Percentiles rank a stretch among this genome's conserved stretches.
Evolutionary conservation across 2,888 invertebrate species (phyloP).

Genomic region (Drosophila nr. perissopoda): DNA sequence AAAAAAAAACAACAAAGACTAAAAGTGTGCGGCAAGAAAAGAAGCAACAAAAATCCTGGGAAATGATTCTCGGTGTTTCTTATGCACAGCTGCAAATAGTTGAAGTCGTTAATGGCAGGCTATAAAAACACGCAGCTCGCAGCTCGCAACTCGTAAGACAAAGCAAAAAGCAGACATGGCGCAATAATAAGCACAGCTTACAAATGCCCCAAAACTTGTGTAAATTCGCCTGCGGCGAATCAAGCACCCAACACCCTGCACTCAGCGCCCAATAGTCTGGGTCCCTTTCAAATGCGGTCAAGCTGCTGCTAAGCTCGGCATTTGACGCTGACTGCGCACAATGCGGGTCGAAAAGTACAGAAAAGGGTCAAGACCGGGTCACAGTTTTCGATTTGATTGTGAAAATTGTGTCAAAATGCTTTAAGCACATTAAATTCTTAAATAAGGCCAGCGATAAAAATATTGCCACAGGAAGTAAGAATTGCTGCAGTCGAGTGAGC

Average conservation of each 20-base stretch:
- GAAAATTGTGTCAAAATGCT: conserved; percentile 60
- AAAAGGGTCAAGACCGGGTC: conserved; percentile 56
- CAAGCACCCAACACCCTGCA: not conserved
- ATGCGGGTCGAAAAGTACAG: conserved; percentile 7
- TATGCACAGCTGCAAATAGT: conserved; percentile 70
- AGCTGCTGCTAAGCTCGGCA: conserved; percentile 53
- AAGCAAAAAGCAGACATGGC: conserved; percentile 22
- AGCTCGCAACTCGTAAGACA: conserved; percentile 14
- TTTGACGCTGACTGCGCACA: conserved; percentile 45
- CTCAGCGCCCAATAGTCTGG: not conserved
- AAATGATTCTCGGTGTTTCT: conserved; percentile 58
- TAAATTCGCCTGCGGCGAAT: conserved; percentile 53
- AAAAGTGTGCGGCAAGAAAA: conserved; percentile 24
- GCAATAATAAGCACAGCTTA: conserved; percentile 57
- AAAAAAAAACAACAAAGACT: conserved; percentile 1
- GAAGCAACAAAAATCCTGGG: conserved; percentile 25
- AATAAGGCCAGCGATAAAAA: conserved; percentile 1
- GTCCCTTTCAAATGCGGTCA: conserved; percentile 45
- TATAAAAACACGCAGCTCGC: conserved; percentile 48
- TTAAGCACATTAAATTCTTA: conserved; percentile 59
- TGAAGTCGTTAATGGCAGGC: conserved; percentile 63
- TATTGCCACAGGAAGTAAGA: not conserved
- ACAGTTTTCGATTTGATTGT: conserved; percentile 50
- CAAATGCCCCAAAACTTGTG: conserved; percentile 47
- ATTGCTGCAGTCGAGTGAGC: not conserved